A percentile compares a stretch with the other conserved stretches of the same genome.
These are phyloP conservation scores for Morone chrysops DNA, from an alignment of 2,113 vertebrate species.

Conservation along the genomic window DNA sequence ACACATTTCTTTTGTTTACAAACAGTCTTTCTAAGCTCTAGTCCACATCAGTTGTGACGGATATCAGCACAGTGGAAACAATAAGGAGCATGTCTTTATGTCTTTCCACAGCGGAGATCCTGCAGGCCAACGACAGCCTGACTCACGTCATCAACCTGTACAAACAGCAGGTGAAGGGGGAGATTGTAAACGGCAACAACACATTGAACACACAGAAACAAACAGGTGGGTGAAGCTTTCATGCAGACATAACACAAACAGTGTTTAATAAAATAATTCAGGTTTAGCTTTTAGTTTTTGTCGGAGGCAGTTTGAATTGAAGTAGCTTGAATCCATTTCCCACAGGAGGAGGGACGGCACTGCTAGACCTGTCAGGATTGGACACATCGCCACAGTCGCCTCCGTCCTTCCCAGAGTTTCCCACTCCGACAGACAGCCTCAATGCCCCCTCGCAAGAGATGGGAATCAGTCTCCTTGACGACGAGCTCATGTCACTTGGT, in stretches of 20 bases:
- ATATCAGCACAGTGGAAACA: not conserved
- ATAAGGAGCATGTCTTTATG: not conserved
- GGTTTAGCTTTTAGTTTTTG: no score
- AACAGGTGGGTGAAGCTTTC: slow-evolving; percentile 46
- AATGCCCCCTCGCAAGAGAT: slow-evolving; percentile 83
- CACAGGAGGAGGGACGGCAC: slow-evolving; percentile 88
- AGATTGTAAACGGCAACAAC: slow-evolving; percentile 92
- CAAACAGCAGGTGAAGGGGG: slow-evolving; percentile 93
- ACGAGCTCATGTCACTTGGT: slow-evolving; percentile 98
- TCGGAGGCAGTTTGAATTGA: not conserved
- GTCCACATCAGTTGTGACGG: not conserved
- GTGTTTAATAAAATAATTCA: not conserved
- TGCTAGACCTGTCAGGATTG: slow-evolving; percentile 94
- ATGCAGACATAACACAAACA: not conserved
- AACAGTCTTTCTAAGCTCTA: not conserved
- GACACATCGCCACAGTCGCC: slow-evolving; percentile 88
- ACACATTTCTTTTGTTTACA: not conserved
- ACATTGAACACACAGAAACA: slow-evolving; percentile 72
- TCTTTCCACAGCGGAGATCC: slow-evolving; percentile 91
- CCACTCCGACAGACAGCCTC: slow-evolving; percentile 80
- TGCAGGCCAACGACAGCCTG: slow-evolving; percentile 98
- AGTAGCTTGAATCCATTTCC: not conserved
- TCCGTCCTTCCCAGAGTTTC: slow-evolving; percentile 87
- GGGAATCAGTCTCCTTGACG: slow-evolving; percentile 91
- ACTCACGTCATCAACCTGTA: slow-evolving; percentile 98